These are phyloP conservation scores for Euwallacea similis DNA, from an alignment of 1,140 invertebrate genomes.

Conservation along the genomic window DNA sequence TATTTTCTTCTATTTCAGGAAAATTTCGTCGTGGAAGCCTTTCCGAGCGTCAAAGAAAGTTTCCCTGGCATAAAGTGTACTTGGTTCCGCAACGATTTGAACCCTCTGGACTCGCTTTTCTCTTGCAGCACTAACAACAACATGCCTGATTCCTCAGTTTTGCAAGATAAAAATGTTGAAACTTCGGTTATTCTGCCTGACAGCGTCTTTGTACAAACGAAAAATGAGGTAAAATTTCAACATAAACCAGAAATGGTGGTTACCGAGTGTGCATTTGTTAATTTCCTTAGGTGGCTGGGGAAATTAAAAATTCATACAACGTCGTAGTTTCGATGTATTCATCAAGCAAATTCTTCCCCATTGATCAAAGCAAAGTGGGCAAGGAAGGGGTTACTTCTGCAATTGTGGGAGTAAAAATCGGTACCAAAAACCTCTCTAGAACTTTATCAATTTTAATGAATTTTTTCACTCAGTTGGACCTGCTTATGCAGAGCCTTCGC, in stretches of 20 bases:
- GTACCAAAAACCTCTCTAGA: slow-evolving; percentile 46
- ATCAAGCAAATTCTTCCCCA: slow-evolving; percentile 70
- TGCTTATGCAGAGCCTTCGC: slow-evolving; percentile 12
- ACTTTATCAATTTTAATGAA: slow-evolving; percentile 1
- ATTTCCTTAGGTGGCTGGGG: slow-evolving; percentile 1
- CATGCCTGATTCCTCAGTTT: slow-evolving; percentile 56
- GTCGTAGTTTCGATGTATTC: slow-evolving; percentile 72
- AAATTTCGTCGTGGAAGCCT: slow-evolving; percentile 72
- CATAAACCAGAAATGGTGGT: not conserved
- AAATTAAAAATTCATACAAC: slow-evolving; percentile 55
- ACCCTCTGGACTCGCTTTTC: slow-evolving; percentile 46
- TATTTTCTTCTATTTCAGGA: slow-evolving; percentile 30
- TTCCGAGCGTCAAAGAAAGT: slow-evolving; percentile 65
- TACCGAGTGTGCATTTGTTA: not conserved
- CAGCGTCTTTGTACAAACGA: slow-evolving; percentile 56
- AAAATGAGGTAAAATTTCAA: slow-evolving; percentile 17
- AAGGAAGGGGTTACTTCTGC: slow-evolving; percentile 62
- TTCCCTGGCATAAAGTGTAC: slow-evolving; percentile 76
- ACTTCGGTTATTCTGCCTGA: slow-evolving; percentile 72
- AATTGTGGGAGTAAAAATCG: slow-evolving; percentile 67
- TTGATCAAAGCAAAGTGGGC: slow-evolving; percentile 43
- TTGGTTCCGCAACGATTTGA: slow-evolving; percentile 62
- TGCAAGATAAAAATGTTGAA: slow-evolving; percentile 66
- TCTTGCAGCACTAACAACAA: slow-evolving; percentile 49
- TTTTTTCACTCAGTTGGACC: slow-evolving; percentile 20